phyloP scores from a whole-genome alignment of 2,113 vertebrate species.

The human region DNA sequence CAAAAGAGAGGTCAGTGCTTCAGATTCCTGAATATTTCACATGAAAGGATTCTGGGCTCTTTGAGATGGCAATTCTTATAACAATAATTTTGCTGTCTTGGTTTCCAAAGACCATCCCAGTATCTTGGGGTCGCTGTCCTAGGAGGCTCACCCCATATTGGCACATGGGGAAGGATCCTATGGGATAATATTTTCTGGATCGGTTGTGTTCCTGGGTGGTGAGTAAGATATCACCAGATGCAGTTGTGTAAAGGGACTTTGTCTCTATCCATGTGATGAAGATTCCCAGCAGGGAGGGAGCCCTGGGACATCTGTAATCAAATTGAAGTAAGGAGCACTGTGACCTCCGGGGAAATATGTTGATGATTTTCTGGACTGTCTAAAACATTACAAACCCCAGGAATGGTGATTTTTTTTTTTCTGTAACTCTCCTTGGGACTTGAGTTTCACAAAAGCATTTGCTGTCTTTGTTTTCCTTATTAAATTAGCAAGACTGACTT shows the following conservation, averaged over 20 bases:
- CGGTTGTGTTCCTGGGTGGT: background rate
- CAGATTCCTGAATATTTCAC: background rate
- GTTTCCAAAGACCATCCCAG: background rate
- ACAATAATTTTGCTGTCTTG: background rate
- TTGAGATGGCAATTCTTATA: background rate
- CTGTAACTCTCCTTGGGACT: slow-evolving; percentile 64
- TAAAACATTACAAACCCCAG: slow-evolving; percentile 67
- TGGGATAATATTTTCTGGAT: background rate
- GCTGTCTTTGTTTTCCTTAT: slow-evolving; percentile 70
- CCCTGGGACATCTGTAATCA: background rate
- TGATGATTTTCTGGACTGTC: slow-evolving; percentile 71
- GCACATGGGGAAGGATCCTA: background rate
- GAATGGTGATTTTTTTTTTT: slow-evolving; percentile 74
- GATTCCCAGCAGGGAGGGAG: background rate
- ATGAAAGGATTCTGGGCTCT: background rate
- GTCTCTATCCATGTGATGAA: background rate
- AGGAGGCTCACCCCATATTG: background rate
- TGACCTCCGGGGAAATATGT: slow-evolving; percentile 50
- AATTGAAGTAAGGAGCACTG: background rate
- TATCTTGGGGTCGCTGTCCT: background rate
- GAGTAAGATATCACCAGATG: background rate
- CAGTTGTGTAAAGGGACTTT: background rate
- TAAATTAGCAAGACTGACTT: slow-evolving; percentile 72
- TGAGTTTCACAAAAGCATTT: slow-evolving; percentile 67
- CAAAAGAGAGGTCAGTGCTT: background rate